Evolutionary conservation across 2,113 vertebrate genomes (phyloP), one percentile per base, ranked within the genome.

Genomic region (Cinclus cinclus): DNA sequence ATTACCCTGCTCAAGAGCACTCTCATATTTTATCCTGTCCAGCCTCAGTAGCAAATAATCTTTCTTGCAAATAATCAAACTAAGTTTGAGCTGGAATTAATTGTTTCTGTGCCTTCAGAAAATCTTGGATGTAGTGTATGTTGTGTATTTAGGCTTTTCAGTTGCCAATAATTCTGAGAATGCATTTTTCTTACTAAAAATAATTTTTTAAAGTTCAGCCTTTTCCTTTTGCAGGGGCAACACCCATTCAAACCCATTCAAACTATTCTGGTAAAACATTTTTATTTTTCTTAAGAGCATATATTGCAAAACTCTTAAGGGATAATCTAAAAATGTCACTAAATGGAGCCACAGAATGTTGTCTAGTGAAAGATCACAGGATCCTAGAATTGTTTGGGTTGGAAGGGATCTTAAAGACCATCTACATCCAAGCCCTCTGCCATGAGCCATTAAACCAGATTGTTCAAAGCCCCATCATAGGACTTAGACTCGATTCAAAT

Each of bases 171-270:
- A 87, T 78, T 73, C 67, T 58, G n/a, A 64, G 70, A 94, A 82
- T 79, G 49, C 19, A n/a, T 85, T 76, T 95, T 94, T 91, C 52
- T 83, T 60, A 25, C 44, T 91, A 89, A 65, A 95, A 89, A 76
- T 47, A 74, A 28, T 50, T 75, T 91, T 74, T 55, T 6, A 13
- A 82, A 79, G 53, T 78, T 94, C 17, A 64, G n/a, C 16, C 65
- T 70, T 93, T 74, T 76, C n/a, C 33, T 90, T 89, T 78, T 65
- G 10, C 58, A 31, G 31, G 37, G 35, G 11, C 56, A 84, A 15
- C 58, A 41, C 67, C 28, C 42, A 55, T 68, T 87, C 27, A 60
- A 44, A 53, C n/a, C 17, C 20, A n/a, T 56, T 81, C 49, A 73
- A 85, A 41, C 39, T 76, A 31, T 60, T 44, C n/a, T 88, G 44